These are phyloP conservation scores for Papilio machaon DNA, from an alignment of 1,140 invertebrate species.

Conservation along the genomic window DNA sequence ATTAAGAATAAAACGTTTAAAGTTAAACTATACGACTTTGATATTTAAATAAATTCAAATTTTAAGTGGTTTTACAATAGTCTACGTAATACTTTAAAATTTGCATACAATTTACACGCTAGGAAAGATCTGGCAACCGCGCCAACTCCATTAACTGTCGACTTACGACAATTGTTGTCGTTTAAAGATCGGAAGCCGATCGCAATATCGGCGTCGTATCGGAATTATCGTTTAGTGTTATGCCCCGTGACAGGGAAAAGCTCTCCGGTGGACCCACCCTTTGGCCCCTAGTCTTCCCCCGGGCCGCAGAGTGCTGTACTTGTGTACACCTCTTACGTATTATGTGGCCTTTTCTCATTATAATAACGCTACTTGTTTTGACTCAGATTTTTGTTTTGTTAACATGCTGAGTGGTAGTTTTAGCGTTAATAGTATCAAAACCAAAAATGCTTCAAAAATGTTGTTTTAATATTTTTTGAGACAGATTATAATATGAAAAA, in stretches of 20 bases:
- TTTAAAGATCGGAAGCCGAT: slow-evolving; percentile 65
- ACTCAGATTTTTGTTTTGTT: background rate
- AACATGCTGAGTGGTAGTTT: background rate
- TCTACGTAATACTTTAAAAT: slow-evolving; percentile 38
- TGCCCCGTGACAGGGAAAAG: slow-evolving; percentile 77
- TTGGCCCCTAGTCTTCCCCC: slow-evolving; percentile 48
- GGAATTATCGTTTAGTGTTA: slow-evolving; percentile 79
- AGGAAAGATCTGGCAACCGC: slow-evolving; percentile 39
- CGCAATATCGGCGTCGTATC: slow-evolving; percentile 65
- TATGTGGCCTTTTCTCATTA: slow-evolving; percentile 12
- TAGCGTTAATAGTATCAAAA: background rate
- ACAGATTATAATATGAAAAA: background rate
- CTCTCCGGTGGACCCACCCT: slow-evolving; percentile 60
- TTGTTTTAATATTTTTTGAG: too few species aligned
- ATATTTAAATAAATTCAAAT: background rate
- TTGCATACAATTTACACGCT: slow-evolving; percentile 55
- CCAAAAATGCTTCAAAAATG: background rate
- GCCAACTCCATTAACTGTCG: slow-evolving; percentile 61
- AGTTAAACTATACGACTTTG: too few species aligned
- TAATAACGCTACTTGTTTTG: slow-evolving; percentile 9
- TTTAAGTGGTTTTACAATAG: background rate
- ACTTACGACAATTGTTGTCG: slow-evolving; percentile 72
- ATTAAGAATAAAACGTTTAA: too few species aligned
- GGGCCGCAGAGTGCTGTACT: slow-evolving; percentile 48
- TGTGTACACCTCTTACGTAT: slow-evolving; percentile 42